Evolutionary conservation across 2,888 invertebrate species (phyloP).

Genomic region (Macrophya annulata): DNA sequence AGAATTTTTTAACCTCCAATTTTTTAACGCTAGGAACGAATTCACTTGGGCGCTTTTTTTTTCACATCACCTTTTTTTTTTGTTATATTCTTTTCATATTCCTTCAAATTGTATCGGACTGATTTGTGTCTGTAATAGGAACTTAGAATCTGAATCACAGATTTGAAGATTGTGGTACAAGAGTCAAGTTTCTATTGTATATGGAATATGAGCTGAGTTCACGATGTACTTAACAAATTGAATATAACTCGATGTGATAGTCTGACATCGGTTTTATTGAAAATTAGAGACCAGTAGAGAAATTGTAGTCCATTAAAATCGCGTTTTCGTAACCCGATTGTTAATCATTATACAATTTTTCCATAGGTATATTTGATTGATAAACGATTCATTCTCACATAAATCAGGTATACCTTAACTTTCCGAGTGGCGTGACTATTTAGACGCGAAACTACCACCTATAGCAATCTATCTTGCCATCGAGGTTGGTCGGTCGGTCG

Average conservation of each 20-base stretch:
- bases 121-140: too few species aligned
- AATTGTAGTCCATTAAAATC: constrained; percentile 32
- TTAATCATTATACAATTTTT: constrained; percentile 34
- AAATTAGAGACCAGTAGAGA: constrained; percentile 39
- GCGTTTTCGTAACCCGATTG: constrained; percentile 32
- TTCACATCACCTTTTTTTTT: not conserved
- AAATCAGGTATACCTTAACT: constrained; percentile 11
- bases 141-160: not conserved
- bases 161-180: not conserved
- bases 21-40: not conserved
- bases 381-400: constrained; percentile 48
- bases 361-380: constrained; percentile 36
- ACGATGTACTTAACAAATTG: constrained; percentile 1
- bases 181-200: not conserved
- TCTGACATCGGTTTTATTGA: constrained; percentile 22
- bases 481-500: not conserved
- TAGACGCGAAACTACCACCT: constrained; percentile 30
- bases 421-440: constrained; percentile 47
- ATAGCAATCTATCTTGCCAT: constrained; percentile 43
- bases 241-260: not conserved
- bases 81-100: too few species aligned
- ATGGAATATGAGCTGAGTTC: not conserved
- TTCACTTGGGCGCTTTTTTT: not conserved
- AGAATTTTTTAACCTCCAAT: not conserved
- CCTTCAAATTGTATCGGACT: too few species aligned